Conservation (phyloP, 1,140 invertebrate genomes). For the Oncopodura yosiiana region DNA sequence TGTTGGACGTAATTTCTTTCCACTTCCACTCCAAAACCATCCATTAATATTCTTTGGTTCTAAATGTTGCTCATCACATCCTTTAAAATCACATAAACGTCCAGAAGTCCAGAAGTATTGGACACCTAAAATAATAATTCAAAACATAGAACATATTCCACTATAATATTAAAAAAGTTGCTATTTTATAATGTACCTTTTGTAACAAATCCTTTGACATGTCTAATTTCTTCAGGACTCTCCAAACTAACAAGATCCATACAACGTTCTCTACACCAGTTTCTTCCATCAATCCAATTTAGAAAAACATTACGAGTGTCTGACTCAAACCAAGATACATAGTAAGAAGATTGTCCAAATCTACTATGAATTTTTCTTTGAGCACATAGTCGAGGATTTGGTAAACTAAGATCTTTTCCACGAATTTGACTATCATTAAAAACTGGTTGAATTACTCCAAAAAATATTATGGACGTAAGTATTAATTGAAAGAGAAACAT, state of each 20-base stretch:
- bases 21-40: constrained; percentile 77
- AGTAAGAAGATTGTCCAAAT: constrained; percentile 58
- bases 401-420: constrained; percentile 8
- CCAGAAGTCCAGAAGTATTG: constrained; percentile 82
- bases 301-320: constrained; percentile 57
- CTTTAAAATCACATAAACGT: constrained; percentile 70
- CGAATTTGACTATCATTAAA: not conserved
- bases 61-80: constrained; percentile 63
- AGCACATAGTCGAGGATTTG: constrained; percentile 26
- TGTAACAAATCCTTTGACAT: constrained; percentile 63
- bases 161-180: not conserved
- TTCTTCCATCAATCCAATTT: constrained; percentile 69
- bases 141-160: not conserved
- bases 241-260: constrained; percentile 76
- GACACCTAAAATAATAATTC: constrained; percentile 37
- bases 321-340: constrained; percentile 72
- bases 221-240: constrained; percentile 68
- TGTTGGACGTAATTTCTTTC: constrained; percentile 66
- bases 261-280: constrained; percentile 70
- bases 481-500: too few relatives aligned
- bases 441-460: not conserved
- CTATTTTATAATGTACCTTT: constrained; percentile 45
- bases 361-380: constrained; percentile 45
- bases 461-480: not conserved
- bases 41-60: constrained; percentile 65